Conservation (phyloP, 2,797 vertebrate genomes). For the Rhinophrynus dorsalis region DNA sequence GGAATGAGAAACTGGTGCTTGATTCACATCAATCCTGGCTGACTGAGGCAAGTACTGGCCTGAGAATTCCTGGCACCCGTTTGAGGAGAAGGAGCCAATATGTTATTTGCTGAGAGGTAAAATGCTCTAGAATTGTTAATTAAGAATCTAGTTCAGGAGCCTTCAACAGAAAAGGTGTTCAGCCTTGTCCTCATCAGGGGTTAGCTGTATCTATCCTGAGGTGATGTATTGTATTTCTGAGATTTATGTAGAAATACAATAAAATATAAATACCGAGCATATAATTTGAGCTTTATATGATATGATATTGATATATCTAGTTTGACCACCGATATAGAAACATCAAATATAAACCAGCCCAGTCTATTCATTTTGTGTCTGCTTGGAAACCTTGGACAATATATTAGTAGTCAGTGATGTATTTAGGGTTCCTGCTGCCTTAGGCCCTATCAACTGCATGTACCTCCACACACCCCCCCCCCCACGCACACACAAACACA, state of each 20-base stretch:
- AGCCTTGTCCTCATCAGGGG: conserved; percentile 39
- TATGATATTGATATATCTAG: too few relatives aligned
- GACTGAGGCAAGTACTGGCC: conserved; percentile 30
- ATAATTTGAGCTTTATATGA: too few relatives aligned
- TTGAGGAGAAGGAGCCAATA: conserved; percentile 27
- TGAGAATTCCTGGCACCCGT: conserved; percentile 28
- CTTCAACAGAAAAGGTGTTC: conserved; percentile 17
- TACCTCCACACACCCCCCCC: too few relatives aligned
- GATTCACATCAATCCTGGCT: conserved; percentile 33
- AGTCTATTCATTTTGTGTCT: too few relatives aligned
- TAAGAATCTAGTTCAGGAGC: conserved; percentile 26
- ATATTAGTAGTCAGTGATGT: too few relatives aligned
- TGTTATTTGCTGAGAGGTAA: conserved; percentile 44
- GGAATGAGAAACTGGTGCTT: neutral
- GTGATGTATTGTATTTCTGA: conserved; percentile 31
- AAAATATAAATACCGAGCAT: too few relatives aligned
- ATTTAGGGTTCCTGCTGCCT: too few relatives aligned
- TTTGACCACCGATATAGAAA: too few relatives aligned
- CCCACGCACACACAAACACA: too few relatives aligned
- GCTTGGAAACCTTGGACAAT: too few relatives aligned
- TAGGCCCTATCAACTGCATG: too few relatives aligned
- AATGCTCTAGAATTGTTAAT: conserved; percentile 42
- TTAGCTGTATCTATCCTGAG: conserved; percentile 11
- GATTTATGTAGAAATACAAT: conserved; percentile 7
- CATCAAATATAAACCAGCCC: too few relatives aligned